These are phyloP conservation scores for Amblyjoppa fuscipennis DNA, from an alignment of 2,888 invertebrate genomes.

Conservation along the genomic window DNA sequence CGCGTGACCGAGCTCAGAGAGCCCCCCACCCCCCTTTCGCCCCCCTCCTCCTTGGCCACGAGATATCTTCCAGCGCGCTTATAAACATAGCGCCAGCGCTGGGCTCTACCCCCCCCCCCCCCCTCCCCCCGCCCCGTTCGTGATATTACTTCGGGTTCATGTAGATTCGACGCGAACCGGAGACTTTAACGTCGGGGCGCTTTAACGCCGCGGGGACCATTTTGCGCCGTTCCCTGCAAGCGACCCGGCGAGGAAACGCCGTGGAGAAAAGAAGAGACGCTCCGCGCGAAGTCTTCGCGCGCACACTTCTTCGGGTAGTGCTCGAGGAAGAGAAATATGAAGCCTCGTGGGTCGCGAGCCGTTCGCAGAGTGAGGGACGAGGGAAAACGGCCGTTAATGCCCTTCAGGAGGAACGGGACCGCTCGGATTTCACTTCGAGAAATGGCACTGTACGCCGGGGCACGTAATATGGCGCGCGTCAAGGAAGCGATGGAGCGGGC, in stretches of 20 bases:
- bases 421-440: constrained; percentile 63
- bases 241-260: neutral
- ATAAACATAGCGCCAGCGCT: neutral
- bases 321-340: constrained; percentile 44
- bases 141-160: constrained; percentile 1
- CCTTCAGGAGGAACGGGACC: constrained; percentile 64
- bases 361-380: constrained; percentile 12
- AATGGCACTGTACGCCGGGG: constrained; percentile 16
- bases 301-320: neutral
- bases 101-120: neutral
- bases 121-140: neutral
- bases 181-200: neutral
- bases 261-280: neutral
- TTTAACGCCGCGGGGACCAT: constrained; percentile 8
- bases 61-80: constrained; percentile 1
- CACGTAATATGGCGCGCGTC: constrained; percentile 5
- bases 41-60: neutral
- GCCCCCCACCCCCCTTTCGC: neutral
- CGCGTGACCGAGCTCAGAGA: constrained; percentile 74
- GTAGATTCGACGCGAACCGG: constrained; percentile 1
- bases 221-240: neutral
- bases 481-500: constrained; percentile 11
- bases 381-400: constrained; percentile 55
- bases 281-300: neutral
- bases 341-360: constrained; percentile 36